Evolutionary conservation across 2,888 invertebrate genomes (phyloP).

Genomic region (Dicyrtomina minuta): DNA sequence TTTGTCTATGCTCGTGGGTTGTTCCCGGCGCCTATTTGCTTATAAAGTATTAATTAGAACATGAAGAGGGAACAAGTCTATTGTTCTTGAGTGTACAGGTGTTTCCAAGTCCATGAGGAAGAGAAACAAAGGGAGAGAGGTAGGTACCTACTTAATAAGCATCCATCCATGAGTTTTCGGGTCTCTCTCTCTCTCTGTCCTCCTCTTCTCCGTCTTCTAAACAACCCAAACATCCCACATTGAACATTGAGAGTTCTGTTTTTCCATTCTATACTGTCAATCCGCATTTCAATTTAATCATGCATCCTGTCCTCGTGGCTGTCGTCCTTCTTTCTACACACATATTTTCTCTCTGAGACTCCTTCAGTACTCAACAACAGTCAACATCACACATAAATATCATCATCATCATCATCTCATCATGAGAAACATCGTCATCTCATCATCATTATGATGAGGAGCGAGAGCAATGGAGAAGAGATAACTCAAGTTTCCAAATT

Average conservation of each 20-base stretch:
- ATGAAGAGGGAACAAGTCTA: slow-evolving; percentile 36
- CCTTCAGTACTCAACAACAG: slow-evolving; percentile 21
- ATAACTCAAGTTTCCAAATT: too few relatives aligned
- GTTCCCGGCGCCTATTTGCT: slow-evolving; percentile 3
- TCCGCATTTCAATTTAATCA: background rate
- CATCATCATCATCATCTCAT: slow-evolving; percentile 25
- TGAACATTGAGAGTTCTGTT: too few relatives aligned
- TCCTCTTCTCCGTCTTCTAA: slow-evolving; percentile 15
- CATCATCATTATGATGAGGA: too few relatives aligned
- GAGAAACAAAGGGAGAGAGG: slow-evolving; percentile 20
- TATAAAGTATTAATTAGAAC: slow-evolving; percentile 37
- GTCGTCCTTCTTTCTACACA: slow-evolving; percentile 9
- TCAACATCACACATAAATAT: slow-evolving; percentile 3
- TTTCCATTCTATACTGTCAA: slow-evolving; percentile 1
- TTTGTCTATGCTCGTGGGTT: background rate
- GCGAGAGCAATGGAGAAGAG: too few relatives aligned
- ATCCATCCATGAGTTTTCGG: slow-evolving; percentile 37
- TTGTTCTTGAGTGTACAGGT: slow-evolving; percentile 39
- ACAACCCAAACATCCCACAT: too few relatives aligned
- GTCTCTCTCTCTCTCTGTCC: slow-evolving; percentile 12
- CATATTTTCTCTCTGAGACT: too few relatives aligned
- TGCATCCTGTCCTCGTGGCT: slow-evolving; percentile 6
- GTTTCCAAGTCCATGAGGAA: slow-evolving; percentile 36
- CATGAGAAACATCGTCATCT: slow-evolving; percentile 26
- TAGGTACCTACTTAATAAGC: slow-evolving; percentile 39